Evolutionary conservation across 2,888 invertebrate species (phyloP).

Genomic region (Chrysomela aeneicollis): DNA sequence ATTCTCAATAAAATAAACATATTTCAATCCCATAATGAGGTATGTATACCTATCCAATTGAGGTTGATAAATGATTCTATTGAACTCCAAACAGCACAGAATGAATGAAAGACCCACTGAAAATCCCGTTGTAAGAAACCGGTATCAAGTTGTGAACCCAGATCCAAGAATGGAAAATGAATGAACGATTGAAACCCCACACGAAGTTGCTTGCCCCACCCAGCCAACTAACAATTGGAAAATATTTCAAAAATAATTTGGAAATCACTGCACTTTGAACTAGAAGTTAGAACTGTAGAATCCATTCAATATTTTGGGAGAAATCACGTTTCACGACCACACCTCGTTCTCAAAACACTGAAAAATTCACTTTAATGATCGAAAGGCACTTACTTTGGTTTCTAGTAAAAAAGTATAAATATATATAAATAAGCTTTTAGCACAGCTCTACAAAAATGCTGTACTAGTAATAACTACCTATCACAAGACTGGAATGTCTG

Average conservation of each 20-base stretch:
- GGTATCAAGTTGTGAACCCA: conserved; percentile 30
- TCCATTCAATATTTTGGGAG: conserved; percentile 22
- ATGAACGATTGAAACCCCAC: conserved; percentile 6
- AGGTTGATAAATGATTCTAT: no score
- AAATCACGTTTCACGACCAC: conserved; percentile 39
- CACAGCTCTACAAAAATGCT: conserved; percentile 48
- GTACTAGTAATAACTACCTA: conserved; percentile 51
- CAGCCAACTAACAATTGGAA: conserved; percentile 2
- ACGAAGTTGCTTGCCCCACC: conserved; percentile 1
- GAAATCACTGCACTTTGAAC: conserved; percentile 18
- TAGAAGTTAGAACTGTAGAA: conserved; percentile 20
- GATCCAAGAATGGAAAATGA: conserved; percentile 4
- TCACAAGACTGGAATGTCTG: conserved; percentile 58
- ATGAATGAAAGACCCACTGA: neutral
- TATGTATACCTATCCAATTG: no score
- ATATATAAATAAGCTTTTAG: conserved; percentile 48
- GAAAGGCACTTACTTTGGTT: conserved; percentile 49
- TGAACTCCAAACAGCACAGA: no score
- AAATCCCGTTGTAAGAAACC: conserved; percentile 34
- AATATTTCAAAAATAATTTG: conserved; percentile 14
- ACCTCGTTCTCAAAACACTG: conserved; percentile 38
- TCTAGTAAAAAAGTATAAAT: conserved; percentile 46
- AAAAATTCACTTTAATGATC: conserved; percentile 24
- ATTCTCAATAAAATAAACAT: no score
- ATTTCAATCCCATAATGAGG: no score